Base-by-base conservation (phyloP, 2,888 invertebrate species). In the Trissoscelio sp. region DNA sequence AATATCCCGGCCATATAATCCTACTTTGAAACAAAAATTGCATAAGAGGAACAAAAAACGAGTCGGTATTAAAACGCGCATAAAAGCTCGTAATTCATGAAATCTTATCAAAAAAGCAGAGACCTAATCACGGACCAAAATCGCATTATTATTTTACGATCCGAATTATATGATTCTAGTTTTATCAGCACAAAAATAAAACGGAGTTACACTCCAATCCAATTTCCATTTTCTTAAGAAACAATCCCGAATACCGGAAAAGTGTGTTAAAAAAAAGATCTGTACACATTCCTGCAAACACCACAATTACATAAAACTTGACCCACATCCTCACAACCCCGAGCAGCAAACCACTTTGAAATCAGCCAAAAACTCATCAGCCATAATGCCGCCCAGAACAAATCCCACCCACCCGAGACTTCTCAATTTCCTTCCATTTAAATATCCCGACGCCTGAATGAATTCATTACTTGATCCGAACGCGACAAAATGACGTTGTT, bases 311-410 rank as follows among this genome's bases (percentile, higher is more conserved):
- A 31, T 46, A 64, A 55, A 74, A 57, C 24, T 74, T 74, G 74
- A 74, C 74, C 74, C 57, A 64, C 64, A 74, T 74, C 53, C 37
- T n/a, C 4, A 3, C 28, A 12, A 55, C 48, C 48, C 31, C 31
- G 18, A 18, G 28, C 20, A 31, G 58, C 51, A n/a, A 20, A 37
- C 28, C 66, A 39, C 48, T 75, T 53, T 53, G 75, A 75, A 67
- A 75, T 67, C 58, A 60, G 66, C 75, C 66, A 53, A 75, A 74
- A 75, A 67, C 75, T 75, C 67, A 75, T 75, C 75, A 67, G 60
- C 66, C 67, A 60, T 60, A 75, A 75, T 75, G n/a, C 75, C 60
- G 60, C 51, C 57, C 58, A 31, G 55, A 39, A 58, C 75, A 60
- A 67, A 74, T 74, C n/a, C 67, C 37, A 55, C 66, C 12, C 74